Percentiles rank a stretch among this genome's conserved stretches.
These are phyloP conservation scores for Pionites leucogaster DNA, from an alignment of 2,113 vertebrate species.

Conservation along the genomic window DNA sequence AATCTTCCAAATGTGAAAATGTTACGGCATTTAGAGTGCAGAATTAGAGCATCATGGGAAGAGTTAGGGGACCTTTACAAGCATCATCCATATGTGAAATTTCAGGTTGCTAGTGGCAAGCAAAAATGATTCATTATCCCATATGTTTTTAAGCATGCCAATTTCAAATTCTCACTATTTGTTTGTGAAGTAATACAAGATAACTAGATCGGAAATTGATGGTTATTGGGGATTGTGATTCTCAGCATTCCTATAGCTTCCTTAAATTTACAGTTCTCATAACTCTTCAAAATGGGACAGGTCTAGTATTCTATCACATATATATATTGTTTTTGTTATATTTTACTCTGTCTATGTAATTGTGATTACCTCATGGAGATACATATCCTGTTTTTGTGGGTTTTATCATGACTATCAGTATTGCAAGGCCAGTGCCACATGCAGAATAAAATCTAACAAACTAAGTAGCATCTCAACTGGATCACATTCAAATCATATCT, in stretches of 20 bases:
- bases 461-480: background rate
- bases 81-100: background rate
- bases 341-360: background rate
- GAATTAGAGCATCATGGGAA: background rate
- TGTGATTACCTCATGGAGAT: background rate
- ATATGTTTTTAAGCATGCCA: background rate
- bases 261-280: background rate
- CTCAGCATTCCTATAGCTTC: background rate
- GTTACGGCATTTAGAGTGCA: background rate
- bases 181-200: background rate
- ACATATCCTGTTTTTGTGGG: background rate
- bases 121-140: background rate
- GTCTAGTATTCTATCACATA: background rate
- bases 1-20: background rate
- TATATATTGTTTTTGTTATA: background rate
- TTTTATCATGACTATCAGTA: background rate
- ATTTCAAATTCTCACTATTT: background rate
- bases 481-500: background rate
- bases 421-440: background rate
- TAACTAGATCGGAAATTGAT: background rate
- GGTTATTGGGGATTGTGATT: background rate
- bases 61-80: background rate
- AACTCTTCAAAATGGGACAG: background rate
- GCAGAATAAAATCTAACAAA: background rate
- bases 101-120: background rate